These are phyloP conservation scores for Sebastes oblongus DNA, from an alignment of 2,797 vertebrate species.

Conservation along the genomic window DNA sequence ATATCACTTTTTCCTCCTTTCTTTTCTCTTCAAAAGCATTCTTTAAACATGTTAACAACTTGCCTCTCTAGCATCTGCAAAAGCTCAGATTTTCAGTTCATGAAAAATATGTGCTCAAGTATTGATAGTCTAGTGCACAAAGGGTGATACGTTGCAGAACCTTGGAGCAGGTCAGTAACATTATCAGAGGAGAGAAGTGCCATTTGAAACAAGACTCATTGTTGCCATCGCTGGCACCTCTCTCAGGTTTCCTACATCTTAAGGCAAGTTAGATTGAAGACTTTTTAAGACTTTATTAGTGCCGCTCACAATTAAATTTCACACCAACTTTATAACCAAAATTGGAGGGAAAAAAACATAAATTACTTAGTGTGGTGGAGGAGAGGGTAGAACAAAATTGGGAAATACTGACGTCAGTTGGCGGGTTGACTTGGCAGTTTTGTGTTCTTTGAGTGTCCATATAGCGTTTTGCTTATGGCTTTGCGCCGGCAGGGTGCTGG, in stretches of 20 bases:
- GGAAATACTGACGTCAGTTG: not conserved
- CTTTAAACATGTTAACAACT: constrained; percentile 6
- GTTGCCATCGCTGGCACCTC: not conserved
- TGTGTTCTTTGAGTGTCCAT: not conserved
- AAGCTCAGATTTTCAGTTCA: not conserved
- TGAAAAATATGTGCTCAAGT: not conserved
- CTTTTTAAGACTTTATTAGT: not conserved
- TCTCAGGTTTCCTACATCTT: not conserved
- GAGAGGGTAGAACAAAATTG: too few relatives aligned
- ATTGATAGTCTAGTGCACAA: not conserved
- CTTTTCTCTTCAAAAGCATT: not conserved
- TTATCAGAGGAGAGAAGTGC: not conserved
- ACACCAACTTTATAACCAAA: not conserved
- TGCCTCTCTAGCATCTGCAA: not conserved
- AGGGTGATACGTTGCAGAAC: not conserved
- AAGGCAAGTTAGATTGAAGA: not conserved
- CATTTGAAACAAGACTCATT: not conserved
- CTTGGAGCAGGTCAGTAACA: not conserved
- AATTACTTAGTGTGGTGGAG: not conserved
- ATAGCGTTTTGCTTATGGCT: not conserved
- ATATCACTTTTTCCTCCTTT: constrained; percentile 5
- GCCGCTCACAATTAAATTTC: not conserved
- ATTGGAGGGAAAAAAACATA: not conserved
- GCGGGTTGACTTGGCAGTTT: not conserved
- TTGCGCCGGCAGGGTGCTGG: not conserved